Evolutionary conservation across 2,113 vertebrate genomes (phyloP).

Genomic region (Tupaia tana): DNA sequence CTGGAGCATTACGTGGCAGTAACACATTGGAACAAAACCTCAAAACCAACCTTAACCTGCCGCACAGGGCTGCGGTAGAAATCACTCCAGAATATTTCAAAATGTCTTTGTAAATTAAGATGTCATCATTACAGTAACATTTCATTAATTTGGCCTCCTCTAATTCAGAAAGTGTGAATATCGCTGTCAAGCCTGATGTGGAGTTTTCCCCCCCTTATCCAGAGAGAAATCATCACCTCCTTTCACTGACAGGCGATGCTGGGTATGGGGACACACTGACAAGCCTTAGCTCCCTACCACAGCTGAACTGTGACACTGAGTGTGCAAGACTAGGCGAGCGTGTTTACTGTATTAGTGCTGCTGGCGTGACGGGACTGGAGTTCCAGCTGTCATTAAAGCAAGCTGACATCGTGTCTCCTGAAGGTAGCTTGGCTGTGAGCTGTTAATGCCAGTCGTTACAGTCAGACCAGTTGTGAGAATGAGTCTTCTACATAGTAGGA

Average conservation of each 20-base stretch:
- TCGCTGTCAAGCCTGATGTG: background rate
- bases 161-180: constrained; percentile 56
- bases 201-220: background rate
- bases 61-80: background rate
- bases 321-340: background rate
- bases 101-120: constrained; percentile 59
- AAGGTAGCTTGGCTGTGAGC: constrained; percentile 46
- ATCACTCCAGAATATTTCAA: background rate
- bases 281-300: background rate
- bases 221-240: constrained; percentile 17
- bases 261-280: constrained; percentile 16
- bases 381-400: constrained; percentile 12
- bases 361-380: background rate
- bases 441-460: constrained; percentile 51
- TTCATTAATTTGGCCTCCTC: constrained; percentile 34
- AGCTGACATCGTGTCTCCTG: constrained; percentile 31
- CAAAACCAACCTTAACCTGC: background rate
- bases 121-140: constrained; percentile 35
- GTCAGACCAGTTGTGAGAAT: constrained; percentile 57
- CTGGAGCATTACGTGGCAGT: background rate
- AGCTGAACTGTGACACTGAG: constrained; percentile 28
- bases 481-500: constrained; percentile 39
- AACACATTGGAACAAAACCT: background rate
- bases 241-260: background rate
- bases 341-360: background rate